These are phyloP conservation scores for Telmatherina bonti DNA, from an alignment of 2,797 vertebrate species.

Conservation along the genomic window DNA sequence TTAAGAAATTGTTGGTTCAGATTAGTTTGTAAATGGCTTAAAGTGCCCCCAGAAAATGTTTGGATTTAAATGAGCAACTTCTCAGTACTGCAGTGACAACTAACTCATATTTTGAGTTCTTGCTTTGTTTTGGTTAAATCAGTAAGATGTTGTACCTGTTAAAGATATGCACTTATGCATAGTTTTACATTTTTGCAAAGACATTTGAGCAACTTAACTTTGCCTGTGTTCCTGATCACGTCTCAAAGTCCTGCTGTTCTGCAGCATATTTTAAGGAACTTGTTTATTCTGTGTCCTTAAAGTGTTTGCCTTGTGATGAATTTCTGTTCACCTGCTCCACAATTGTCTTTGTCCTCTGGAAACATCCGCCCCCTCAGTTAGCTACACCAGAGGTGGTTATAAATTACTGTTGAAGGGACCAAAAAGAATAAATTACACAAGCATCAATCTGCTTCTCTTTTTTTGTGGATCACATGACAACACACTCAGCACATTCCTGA, in stretches of 20 bases:
- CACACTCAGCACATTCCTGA: conserved; percentile 58
- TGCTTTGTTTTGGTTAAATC: conserved; percentile 41
- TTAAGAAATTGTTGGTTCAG: conserved; percentile 35
- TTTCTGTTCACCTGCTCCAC: conserved; percentile 27
- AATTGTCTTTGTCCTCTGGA: background rate
- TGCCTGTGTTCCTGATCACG: conserved; percentile 11
- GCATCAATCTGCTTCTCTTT: conserved; percentile 75
- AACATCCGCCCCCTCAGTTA: background rate
- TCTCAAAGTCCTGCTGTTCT: conserved; percentile 18
- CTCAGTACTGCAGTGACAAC: conserved; percentile 63
- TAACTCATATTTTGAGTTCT: conserved; percentile 58
- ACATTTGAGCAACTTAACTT: conserved; percentile 6
- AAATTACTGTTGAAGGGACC: conserved; percentile 91
- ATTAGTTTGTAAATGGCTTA: conserved; percentile 27
- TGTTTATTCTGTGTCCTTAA: conserved; percentile 36
- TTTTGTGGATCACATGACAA: background rate
- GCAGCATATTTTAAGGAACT: conserved; percentile 18
- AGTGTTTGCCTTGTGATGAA: conserved; percentile 17
- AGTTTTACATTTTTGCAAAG: conserved; percentile 68
- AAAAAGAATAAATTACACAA: conserved; percentile 97
- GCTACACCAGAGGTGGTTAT: conserved; percentile 53
- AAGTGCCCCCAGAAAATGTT: conserved; percentile 18
- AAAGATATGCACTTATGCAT: conserved; percentile 86
- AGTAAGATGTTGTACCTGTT: conserved; percentile 47
- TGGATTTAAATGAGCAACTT: conserved; percentile 23